Evolutionary conservation across 2,888 invertebrate species (phyloP).

Genomic region (Cataglyphis cursor): DNA sequence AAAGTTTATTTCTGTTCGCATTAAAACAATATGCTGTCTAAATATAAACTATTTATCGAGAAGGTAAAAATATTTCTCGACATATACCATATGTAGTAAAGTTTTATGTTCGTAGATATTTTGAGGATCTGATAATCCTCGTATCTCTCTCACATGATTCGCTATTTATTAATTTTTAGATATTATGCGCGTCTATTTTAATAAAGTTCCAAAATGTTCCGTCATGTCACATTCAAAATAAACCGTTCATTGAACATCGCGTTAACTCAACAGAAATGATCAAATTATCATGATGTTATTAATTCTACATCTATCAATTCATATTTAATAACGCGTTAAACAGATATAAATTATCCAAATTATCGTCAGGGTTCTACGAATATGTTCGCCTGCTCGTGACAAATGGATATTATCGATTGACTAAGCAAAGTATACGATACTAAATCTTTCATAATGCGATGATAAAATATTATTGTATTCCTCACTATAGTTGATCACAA

Average conservation of each 20-base stretch:
- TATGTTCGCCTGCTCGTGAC: not conserved
- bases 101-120: not conserved
- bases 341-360: conserved; percentile 48
- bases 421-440: not conserved
- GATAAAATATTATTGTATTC: not conserved
- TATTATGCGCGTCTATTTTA: not conserved
- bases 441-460: not conserved
- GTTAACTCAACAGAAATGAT: conserved; percentile 42
- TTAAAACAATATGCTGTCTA: not conserved
- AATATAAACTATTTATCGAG: not conserved
- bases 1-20: not conserved
- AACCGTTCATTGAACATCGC: conserved; percentile 32
- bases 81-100: no score
- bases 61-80: not conserved
- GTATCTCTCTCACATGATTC: not conserved
- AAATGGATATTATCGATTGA: conserved; percentile 19
- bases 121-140: not conserved
- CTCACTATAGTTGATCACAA: not conserved
- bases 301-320: conserved; percentile 40
- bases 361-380: conserved; percentile 19
- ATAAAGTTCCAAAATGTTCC: conserved; percentile 10
- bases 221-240: conserved; percentile 4
- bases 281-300: conserved; percentile 40
- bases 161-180: not conserved
- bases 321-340: conserved; percentile 43